A percentile compares a stretch with the other conserved stretches of the same genome.
Conservation (phyloP, 2,888 invertebrate genomes). For the Tetranychus piercei region DNA sequence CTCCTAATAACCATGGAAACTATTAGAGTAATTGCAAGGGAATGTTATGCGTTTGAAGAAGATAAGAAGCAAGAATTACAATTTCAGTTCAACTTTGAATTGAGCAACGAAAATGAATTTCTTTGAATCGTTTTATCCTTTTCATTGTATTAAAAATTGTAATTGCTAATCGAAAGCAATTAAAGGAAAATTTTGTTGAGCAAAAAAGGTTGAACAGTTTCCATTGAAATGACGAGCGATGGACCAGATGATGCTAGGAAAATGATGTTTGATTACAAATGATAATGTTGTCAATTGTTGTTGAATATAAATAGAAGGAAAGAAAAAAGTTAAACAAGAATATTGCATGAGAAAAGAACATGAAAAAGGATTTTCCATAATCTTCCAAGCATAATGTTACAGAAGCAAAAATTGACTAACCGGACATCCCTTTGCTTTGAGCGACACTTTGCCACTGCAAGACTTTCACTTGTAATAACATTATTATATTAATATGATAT, state of each 20-base stretch:
- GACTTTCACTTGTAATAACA: no score
- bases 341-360: background rate
- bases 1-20: background rate
- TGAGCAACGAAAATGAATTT: background rate
- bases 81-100: no score
- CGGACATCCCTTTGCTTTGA: background rate
- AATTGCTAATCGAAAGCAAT: no score
- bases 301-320: background rate
- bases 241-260: background rate
- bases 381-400: background rate
- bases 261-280: background rate
- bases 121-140: background rate
- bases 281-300: background rate
- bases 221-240: no score
- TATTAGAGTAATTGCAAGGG: background rate
- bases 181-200: no score
- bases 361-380: slow-evolving; percentile 1
- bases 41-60: background rate
- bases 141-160: no score
- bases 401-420: background rate
- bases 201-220: no score
- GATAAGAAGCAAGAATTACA: background rate
- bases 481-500: no score
- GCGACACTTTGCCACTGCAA: no score
- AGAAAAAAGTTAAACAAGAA: background rate